Conservation (phyloP, 2,797 vertebrate species). For the Anguilla anguilla region DNA sequence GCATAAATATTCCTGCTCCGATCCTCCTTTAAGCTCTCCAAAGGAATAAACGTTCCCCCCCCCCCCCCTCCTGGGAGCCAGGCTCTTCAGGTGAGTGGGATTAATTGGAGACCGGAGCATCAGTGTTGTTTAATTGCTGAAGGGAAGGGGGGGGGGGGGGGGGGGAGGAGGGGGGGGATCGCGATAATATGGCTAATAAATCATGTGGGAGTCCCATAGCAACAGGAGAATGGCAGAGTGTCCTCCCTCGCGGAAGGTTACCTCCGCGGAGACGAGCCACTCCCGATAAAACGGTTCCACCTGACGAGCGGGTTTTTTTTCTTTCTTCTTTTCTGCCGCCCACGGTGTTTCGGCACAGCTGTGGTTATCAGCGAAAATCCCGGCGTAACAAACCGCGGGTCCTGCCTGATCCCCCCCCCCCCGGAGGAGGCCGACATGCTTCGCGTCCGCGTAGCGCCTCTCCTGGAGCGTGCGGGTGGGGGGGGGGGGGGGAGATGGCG, state of each 20-base stretch:
- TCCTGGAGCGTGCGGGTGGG: too few species aligned
- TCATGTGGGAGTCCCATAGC: not conserved
- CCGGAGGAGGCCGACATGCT: not conserved
- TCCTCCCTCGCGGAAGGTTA: conserved; percentile 2
- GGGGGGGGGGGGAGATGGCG: not conserved
- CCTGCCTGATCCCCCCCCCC: not conserved
- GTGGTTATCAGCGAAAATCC: conserved; percentile 5
- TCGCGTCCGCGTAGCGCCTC: not conserved
- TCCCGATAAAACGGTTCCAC: not conserved
- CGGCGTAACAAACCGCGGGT: not conserved
- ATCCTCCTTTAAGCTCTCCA: not conserved
- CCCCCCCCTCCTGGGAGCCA: not conserved
- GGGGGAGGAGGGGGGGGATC: not conserved
- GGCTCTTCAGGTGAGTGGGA: conserved; percentile 7
- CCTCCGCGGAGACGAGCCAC: not conserved
- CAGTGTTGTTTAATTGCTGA: conserved; percentile 8
- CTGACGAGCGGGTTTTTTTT: not conserved
- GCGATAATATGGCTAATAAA: conserved; percentile 1
- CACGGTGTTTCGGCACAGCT: not conserved
- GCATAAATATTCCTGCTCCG: not conserved
- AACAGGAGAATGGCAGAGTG: conserved; percentile 8
- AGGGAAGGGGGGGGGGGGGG: not conserved
- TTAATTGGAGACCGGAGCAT: conserved; percentile 12
- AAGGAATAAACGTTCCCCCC: not conserved
- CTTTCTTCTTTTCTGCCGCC: too few species aligned